phyloP scores from a whole-genome alignment of 2,888 invertebrate genomes.

The Synanthedon formicaeformis region DNA sequence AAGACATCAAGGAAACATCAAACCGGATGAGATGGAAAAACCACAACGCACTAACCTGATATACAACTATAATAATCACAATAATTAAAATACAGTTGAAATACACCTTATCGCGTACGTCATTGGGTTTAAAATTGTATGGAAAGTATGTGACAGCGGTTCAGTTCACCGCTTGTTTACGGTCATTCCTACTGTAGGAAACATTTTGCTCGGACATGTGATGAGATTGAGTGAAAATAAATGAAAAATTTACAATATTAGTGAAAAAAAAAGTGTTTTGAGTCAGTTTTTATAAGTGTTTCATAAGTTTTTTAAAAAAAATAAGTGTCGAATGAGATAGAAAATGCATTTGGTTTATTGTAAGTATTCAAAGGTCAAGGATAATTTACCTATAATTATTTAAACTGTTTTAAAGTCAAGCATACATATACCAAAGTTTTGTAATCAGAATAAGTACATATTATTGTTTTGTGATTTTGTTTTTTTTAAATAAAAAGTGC shows the following conservation, averaged over 20 bases:
- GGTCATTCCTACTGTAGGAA: slow-evolving; percentile 13
- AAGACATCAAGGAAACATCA: slow-evolving; percentile 12
- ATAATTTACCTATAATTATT: neutral
- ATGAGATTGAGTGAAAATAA: slow-evolving; percentile 8
- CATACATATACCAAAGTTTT: too few relatives aligned
- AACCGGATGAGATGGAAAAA: slow-evolving; percentile 25
- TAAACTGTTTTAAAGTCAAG: too few relatives aligned
- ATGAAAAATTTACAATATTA: neutral
- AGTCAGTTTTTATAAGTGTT: too few relatives aligned
- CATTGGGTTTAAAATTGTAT: neutral
- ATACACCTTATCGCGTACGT: neutral
- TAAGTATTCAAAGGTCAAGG: slow-evolving; percentile 1
- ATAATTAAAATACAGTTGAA: neutral
- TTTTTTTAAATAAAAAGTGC: too few relatives aligned
- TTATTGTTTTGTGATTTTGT: too few relatives aligned
- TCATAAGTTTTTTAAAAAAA: too few relatives aligned
- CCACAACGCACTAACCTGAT: slow-evolving; percentile 13
- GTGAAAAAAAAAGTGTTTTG: too few relatives aligned
- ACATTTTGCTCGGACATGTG: slow-evolving; percentile 11
- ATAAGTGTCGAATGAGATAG: neutral
- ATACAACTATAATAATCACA: neutral
- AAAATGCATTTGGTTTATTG: neutral
- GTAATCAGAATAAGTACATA: too few relatives aligned
- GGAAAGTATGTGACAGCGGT: neutral
- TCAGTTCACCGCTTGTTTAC: slow-evolving; percentile 19